Conservation (phyloP, 1,140 invertebrate species). For the Anoplophora glabripennis region DNA sequence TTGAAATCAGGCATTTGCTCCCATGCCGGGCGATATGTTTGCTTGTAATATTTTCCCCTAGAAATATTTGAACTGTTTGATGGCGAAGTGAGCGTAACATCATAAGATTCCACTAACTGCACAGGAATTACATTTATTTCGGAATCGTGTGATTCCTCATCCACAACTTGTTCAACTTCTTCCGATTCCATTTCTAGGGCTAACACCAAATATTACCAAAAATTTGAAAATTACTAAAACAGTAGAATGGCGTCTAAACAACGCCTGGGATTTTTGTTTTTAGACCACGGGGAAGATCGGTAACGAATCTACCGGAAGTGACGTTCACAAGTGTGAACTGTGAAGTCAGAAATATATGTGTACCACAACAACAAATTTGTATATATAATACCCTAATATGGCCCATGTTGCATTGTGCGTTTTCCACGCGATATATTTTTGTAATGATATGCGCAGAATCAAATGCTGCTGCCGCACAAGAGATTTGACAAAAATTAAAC, state of each 20-base stretch:
- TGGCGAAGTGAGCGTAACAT: constrained; percentile 14
- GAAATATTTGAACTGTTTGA: constrained; percentile 20
- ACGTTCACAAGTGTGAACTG: too few species aligned
- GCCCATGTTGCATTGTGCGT: too few species aligned
- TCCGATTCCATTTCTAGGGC: constrained; percentile 40
- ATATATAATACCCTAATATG: too few species aligned
- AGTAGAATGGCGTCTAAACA: constrained; percentile 14
- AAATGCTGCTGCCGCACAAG: too few species aligned
- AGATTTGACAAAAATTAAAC: too few species aligned
- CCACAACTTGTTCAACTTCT: constrained; percentile 17
- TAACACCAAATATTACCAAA: constrained; percentile 33
- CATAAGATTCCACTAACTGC: constrained; percentile 32
- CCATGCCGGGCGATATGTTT: constrained; percentile 59
- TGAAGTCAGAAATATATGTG: too few species aligned
- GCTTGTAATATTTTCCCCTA: constrained; percentile 52
- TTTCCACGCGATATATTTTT: too few species aligned
- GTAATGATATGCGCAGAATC: too few species aligned
- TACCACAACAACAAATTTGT: too few species aligned
- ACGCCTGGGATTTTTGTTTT: constrained; percentile 14
- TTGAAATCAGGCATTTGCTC: constrained; percentile 58
- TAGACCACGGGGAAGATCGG: too few species aligned
- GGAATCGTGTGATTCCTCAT: constrained; percentile 29
- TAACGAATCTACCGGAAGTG: too few species aligned
- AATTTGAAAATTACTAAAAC: constrained; percentile 27
- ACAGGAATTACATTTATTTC: constrained; percentile 33